Evolutionary conservation across 2,113 vertebrate species (phyloP).

Genomic region (Podarcis cretensis): DNA sequence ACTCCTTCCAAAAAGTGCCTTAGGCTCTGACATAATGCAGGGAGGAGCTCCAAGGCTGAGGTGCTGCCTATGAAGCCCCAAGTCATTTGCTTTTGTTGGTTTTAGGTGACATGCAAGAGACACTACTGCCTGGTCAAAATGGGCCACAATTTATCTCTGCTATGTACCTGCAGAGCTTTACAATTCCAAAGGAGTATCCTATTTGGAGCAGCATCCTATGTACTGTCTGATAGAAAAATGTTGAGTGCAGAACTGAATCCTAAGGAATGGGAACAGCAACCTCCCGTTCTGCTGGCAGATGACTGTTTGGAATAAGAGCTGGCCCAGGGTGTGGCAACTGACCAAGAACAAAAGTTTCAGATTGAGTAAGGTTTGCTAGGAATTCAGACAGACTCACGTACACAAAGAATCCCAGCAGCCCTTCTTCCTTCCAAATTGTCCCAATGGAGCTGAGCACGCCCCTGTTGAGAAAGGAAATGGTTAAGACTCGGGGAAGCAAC

Average conservation of each 20-base stretch:
- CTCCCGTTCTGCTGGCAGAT: background rate
- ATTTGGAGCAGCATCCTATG: background rate
- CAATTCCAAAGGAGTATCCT: background rate
- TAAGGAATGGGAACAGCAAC: background rate
- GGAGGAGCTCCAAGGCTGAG: background rate
- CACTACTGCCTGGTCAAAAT: background rate
- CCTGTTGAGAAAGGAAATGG: slow-evolving; percentile 65
- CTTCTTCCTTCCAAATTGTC: slow-evolving; percentile 89
- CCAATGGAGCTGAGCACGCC: slow-evolving; percentile 82
- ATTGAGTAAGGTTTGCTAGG: background rate
- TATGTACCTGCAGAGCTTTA: background rate
- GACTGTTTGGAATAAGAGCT: background rate
- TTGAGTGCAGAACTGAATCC: background rate
- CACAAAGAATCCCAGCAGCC: slow-evolving; percentile 89
- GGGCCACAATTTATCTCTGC: background rate
- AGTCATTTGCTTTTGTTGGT: background rate
- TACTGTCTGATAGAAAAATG: background rate
- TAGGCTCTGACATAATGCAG: background rate
- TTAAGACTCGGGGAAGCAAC: background rate
- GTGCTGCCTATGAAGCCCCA: background rate
- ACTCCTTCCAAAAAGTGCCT: background rate
- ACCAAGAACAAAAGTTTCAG: background rate
- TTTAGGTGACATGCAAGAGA: background rate
- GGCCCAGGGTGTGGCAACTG: background rate
- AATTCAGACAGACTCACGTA: slow-evolving; percentile 77